Base-by-base conservation (phyloP, 1,140 invertebrate species). In the Drosophila nigrodunni region DNA sequence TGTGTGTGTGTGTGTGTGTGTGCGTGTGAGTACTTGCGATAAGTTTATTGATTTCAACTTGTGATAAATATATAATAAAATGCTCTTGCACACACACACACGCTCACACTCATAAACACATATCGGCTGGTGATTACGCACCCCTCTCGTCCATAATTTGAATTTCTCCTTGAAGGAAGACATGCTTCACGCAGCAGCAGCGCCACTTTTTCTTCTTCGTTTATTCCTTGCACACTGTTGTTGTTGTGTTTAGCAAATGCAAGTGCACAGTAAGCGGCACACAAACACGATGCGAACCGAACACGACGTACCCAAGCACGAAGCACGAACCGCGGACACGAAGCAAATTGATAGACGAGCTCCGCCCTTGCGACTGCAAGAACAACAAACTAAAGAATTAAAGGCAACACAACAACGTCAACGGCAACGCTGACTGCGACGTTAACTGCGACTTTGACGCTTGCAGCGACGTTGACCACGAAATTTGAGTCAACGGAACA, bases 151-250 rank as follows among this genome's bases (percentile, higher is more conserved):
- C 91, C 91, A 92, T 71, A 92, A 75, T 77, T 90, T 91, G 64
- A 92, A 92, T 75, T 92, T 92, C 75, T 92, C 90, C 71, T 92
- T 92, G 62, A 92, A 92, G 49, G 91, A 92, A 77, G 91, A 85
- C 91, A 92, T 92, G 59, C 70, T 73, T 34, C 62, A 60, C n/a
- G 62, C 50, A 55, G 62, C 62, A 54, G 50, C 39, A 55, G 50
- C 60, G 49, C 60, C 60, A 64, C 60, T 52, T 50, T 64, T 18
- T 58, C 15, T 41, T 21, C 13, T 58, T 3, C 58, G 9, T 11
- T 7, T n/a, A 46, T 5, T 21, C 5, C 34, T 54, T 46, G 11
- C 21, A 34, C 5, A 30, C 49, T 21, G 47, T n/a, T 50, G 21
- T 60, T 61, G n/a, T 46, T 47, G 57, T 64, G 21, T 50, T 18